Conservation (phyloP, 2,797 vertebrate genomes). For the Neopelma chrysocephalum region DNA sequence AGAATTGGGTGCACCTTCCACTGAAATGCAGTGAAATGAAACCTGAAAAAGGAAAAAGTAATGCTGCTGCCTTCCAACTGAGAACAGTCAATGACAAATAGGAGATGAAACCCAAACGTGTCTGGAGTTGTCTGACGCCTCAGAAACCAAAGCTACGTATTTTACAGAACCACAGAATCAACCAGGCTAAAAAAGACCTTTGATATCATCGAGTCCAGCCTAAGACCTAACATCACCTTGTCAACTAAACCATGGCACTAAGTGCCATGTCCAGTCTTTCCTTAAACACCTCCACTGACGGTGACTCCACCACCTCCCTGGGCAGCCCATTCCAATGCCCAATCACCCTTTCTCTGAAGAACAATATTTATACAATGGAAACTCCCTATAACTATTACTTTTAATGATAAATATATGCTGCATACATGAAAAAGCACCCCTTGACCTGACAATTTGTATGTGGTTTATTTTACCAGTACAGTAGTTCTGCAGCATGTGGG, state of each 20-base stretch:
- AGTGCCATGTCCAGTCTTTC: neutral
- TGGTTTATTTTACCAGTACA: neutral
- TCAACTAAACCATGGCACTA: neutral
- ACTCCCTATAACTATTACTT: neutral
- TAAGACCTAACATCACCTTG: neutral
- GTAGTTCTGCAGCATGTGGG: neutral
- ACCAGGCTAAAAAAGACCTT: neutral
- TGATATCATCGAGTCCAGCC: neutral
- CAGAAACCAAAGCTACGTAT: neutral
- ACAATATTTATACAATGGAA: neutral
- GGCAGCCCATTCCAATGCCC: neutral
- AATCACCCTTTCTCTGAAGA: neutral
- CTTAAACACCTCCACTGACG: neutral
- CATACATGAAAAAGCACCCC: fast-evolving
- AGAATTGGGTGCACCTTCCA: neutral
- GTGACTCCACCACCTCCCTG: neutral
- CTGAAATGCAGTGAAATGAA: neutral
- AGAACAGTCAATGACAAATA: neutral
- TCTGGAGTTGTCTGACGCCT: neutral
- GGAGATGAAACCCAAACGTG: neutral
- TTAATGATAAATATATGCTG: neutral
- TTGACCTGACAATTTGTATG: neutral
- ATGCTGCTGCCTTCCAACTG: neutral
- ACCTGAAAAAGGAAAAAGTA: neutral
- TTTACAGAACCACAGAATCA: neutral